These are phyloP conservation scores for Anarhynchus alexandrinus DNA, from an alignment of 2,113 vertebrate species.

Conservation along the genomic window DNA sequence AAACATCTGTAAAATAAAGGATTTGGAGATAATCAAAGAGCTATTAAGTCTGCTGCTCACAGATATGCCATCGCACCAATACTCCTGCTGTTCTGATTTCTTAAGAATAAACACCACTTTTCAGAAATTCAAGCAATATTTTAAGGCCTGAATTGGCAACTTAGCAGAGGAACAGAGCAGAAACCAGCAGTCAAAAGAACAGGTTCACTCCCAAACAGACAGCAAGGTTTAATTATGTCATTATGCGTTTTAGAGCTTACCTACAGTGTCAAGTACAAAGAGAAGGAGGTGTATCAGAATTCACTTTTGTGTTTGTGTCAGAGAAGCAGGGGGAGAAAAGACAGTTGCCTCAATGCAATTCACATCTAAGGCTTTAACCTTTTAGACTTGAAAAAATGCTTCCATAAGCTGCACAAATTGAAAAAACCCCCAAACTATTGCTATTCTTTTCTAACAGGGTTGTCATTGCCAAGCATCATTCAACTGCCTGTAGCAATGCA, in stretches of 20 bases:
- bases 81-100: constrained; percentile 31
- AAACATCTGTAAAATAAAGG: constrained; percentile 51
- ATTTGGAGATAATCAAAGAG: constrained; percentile 34
- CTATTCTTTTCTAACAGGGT: background rate
- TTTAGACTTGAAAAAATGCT: background rate
- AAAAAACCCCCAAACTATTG: background rate
- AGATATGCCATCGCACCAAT: constrained; percentile 33
- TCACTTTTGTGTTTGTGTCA: constrained; percentile 31
- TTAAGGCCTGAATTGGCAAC: constrained; percentile 24
- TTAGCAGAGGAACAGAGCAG: constrained; percentile 19
- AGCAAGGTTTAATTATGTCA: constrained; percentile 14
- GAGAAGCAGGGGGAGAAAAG: background rate
- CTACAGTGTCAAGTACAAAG: background rate
- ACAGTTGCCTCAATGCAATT: background rate
- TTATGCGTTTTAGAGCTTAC: constrained; percentile 16
- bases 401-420: background rate
- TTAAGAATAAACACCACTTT: constrained; percentile 48
- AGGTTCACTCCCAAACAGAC: constrained; percentile 15
- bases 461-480: background rate
- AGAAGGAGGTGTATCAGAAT: constrained; percentile 17
- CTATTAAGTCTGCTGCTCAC: constrained; percentile 32
- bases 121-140: constrained; percentile 35
- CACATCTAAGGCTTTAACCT: constrained; percentile 13
- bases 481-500: background rate
- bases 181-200: constrained; percentile 31